These are phyloP conservation scores for Lontra canadensis DNA, from an alignment of 2,113 vertebrate species.

Conservation along the genomic window DNA sequence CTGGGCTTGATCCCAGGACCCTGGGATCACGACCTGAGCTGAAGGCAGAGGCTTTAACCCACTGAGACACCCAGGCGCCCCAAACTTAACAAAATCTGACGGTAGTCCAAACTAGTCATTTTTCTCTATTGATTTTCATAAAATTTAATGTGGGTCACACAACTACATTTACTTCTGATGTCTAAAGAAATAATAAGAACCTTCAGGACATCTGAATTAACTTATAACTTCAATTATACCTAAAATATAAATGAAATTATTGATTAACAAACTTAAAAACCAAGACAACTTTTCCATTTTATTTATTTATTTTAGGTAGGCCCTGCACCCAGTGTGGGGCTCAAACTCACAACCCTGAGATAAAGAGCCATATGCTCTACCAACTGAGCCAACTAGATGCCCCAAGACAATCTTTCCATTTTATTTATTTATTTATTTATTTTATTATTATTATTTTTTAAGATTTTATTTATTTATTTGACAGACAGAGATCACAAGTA, in stretches of 20 bases:
- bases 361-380: neutral
- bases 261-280: conserved; percentile 26
- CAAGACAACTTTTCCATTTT: neutral
- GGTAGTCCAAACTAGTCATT: neutral
- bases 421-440: neutral
- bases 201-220: conserved; percentile 7
- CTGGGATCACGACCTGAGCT: too few relatives aligned
- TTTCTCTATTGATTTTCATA: neutral
- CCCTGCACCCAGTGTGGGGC: neutral
- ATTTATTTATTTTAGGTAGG: neutral
- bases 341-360: neutral
- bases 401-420: neutral
- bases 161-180: neutral
- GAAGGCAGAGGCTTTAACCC: too few relatives aligned
- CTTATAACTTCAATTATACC: neutral
- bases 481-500: too few relatives aligned
- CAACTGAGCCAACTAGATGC: neutral
- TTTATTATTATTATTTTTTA: too few relatives aligned
- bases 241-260: neutral
- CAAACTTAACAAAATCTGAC: neutral
- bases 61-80: too few relatives aligned
- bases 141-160: neutral
- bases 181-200: neutral
- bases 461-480: too few relatives aligned
- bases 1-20: too few relatives aligned